phyloP scores from a whole-genome alignment of 2,113 vertebrate species.

The Dryoscopus gambensis region DNA sequence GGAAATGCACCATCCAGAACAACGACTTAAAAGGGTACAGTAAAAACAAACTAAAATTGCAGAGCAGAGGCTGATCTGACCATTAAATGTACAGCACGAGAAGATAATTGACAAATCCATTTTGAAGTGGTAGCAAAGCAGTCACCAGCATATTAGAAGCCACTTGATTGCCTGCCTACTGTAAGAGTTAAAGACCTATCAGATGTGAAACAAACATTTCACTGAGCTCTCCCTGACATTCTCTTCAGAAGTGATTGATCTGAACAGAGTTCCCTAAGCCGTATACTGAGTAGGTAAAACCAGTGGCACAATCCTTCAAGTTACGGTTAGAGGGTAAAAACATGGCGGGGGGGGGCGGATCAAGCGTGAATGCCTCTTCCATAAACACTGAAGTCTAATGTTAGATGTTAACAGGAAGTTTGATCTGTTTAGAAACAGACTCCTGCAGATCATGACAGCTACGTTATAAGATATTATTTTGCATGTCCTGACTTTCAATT shows the following conservation, averaged over 20 bases:
- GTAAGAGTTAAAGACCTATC: not conserved
- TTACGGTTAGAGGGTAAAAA: not conserved
- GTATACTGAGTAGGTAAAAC: not conserved
- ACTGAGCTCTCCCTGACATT: not conserved
- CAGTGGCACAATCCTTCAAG: not conserved
- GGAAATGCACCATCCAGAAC: not conserved
- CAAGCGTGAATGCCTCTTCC: not conserved
- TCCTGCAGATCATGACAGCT: not conserved
- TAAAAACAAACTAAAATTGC: not conserved
- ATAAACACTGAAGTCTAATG: not conserved
- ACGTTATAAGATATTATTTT: not conserved
- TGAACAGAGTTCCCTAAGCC: not conserved
- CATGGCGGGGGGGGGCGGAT: fast-evolving
- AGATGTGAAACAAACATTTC: not conserved
- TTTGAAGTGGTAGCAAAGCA: not conserved
- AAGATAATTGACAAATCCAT: not conserved
- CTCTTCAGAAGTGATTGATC: not conserved
- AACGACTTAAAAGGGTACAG: not conserved
- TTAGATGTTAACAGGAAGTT: not conserved
- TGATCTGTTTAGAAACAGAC: not conserved
- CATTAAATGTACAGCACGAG: not conserved
- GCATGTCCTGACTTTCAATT: not conserved
- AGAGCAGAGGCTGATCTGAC: not conserved
- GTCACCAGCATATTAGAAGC: not conserved
- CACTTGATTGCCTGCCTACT: not conserved